Base-by-base conservation (phyloP, 92 coral and sea anemone species). In the Epizoanthus rinbou region DNA sequence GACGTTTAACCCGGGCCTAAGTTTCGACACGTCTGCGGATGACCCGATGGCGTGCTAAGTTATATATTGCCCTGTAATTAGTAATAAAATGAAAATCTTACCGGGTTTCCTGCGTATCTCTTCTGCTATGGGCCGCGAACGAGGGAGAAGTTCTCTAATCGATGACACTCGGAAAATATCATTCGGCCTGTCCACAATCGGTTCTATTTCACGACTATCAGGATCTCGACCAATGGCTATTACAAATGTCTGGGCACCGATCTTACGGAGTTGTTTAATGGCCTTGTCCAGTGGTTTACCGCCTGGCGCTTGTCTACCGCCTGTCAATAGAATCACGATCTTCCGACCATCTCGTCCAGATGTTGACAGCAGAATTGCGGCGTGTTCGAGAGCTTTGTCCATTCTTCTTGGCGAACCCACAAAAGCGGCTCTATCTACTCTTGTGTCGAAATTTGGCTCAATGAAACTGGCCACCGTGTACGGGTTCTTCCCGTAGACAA, bases 331-430 rank as follows among this genome's bases (percentile, higher is more conserved):
- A 59, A 86, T 65, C 6, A 86, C 75, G 50, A 86, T 80, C 78
- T 86, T 86, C 7, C 86, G 78, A 64, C 86, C 89, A 15, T 85
- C 82, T 52, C 86, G 80, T 81, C 89, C 78, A 22, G 86, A 79
- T 25, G 80, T 54, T 25, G 62, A 25, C 50, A 74, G 57, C 52
- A 74, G 64, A 45, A 14, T 7, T 28, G 50, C 19, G 11, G 80
- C 80, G 57, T 74, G 80, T 28, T 74, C 39, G 3, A 74, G 65
- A 63, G 80, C 80, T 16, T 74, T 74, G 45, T 74, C 64, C 65
- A 74, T 74, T 56, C 80, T 74, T 74, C 80, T 25, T 6, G 80
- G 80, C 18, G 80, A 57, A 8, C 35, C 39, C 53, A 76, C 53
- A 45, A 74, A 74, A 18, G 80, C 80, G 35, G 80, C 80, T 18